Evolutionary conservation across 2,113 vertebrate species (phyloP), one percentile per base, ranked within the genome.

Genomic region (Struthidea cinerea): DNA sequence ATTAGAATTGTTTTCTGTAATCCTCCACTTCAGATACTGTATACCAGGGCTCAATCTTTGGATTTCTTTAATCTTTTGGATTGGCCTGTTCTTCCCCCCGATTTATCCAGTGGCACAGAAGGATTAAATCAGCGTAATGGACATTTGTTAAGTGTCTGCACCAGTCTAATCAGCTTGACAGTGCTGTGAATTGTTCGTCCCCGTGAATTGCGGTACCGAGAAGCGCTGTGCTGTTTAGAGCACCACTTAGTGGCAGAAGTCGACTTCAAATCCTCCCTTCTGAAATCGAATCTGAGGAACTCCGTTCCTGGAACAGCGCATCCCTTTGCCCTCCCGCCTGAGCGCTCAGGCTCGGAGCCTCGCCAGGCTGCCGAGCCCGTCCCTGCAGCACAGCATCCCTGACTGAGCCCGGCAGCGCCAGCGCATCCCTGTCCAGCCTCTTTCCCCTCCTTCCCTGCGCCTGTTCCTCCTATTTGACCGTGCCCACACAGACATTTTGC

Each of bases 201-300:
- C 75, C 28, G 46, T 4, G 39, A 55, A 6, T 0, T 7, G 89
- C 63, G 57, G 22, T 5, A 3, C 20, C 21, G 1, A 1, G 3
- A 73, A 42, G 84, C 4, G 81, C 92, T 19, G n/a, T 19, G 39
- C 95, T 96, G 97, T 46, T 75, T 53, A 68, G 59, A 96, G 97
- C 94, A 81, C 97, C 97, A n/a, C 97, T 96, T 93, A 97, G 97
- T 75, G 97, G 94, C 96, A 50, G 57, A 73, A 76, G 46, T 30
- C 93, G 86, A 4, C 67, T 37, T 49, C 81, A 21, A 16, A 42
- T 33, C 7, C 80, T 35, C 33, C 78, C 59, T 47, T 22, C 71
- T 15, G 65, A 30, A 61, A 35, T 2, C 46, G 9, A 20, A 22
- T 3, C 71, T 0, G 11, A 23, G 44, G 2, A 60, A 30, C 24